Evolutionary conservation across 1,140 invertebrate species (phyloP).

Genomic region (Branchinecta lindahli): DNA sequence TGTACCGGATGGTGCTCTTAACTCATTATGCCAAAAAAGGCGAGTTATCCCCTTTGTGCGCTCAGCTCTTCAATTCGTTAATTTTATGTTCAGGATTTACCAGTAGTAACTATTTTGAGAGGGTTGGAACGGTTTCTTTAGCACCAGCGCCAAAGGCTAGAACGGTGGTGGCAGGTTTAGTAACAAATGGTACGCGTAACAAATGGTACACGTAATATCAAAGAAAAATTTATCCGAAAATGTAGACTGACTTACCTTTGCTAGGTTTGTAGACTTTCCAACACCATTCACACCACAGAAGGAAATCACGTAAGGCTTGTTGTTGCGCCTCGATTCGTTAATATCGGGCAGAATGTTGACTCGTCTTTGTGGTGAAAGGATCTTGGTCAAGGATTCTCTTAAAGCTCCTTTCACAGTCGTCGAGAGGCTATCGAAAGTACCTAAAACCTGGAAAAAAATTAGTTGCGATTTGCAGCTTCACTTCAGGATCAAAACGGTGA

Average conservation of each 20-base stretch:
- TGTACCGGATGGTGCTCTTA: too few relatives aligned
- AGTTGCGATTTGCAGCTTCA: background rate
- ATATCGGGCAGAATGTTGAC: conserved; percentile 96
- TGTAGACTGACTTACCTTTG: conserved; percentile 46
- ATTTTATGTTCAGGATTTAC: too few relatives aligned
- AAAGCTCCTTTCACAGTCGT: conserved; percentile 63
- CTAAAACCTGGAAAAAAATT: conserved; percentile 39
- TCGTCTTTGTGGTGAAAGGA: conserved; percentile 82
- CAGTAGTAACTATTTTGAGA: too few relatives aligned
- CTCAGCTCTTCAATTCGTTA: too few relatives aligned
- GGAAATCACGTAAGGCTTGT: conserved; percentile 81
- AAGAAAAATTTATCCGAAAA: background rate
- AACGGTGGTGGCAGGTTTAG: too few relatives aligned
- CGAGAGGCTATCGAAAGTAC: conserved; percentile 81
- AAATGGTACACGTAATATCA: too few relatives aligned
- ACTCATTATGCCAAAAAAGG: too few relatives aligned
- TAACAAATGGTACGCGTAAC: too few relatives aligned
- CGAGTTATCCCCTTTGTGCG: too few relatives aligned
- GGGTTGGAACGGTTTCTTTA: too few relatives aligned
- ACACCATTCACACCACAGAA: conserved; percentile 99
- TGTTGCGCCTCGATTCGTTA: conserved; percentile 61
- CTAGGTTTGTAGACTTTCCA: conserved; percentile 97
- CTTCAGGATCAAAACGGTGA: too few relatives aligned
- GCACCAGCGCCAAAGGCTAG: too few relatives aligned
- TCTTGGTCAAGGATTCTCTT: conserved; percentile 68